Evolutionary conservation across 2,113 vertebrate species (phyloP).

Genomic region (Mustela lutreola): DNA sequence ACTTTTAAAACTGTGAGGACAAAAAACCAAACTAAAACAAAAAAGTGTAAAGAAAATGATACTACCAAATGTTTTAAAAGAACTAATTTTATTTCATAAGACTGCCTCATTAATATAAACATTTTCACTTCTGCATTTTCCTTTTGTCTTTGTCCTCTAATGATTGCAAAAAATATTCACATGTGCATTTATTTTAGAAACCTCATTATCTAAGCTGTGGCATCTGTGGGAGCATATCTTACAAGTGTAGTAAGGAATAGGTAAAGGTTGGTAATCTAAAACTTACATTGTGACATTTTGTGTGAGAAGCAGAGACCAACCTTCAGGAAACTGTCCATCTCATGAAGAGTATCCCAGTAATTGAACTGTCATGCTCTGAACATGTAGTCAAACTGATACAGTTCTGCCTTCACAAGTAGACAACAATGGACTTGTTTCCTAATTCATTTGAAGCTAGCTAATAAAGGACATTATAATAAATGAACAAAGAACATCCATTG

Average conservation of each 20-base stretch:
- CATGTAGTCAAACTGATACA: not conserved
- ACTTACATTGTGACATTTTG: not conserved
- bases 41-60: not conserved
- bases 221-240: not conserved
- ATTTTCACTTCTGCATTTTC: slow-evolving; percentile 1
- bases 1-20: not conserved
- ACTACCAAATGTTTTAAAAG: not conserved
- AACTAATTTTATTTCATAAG: not conserved
- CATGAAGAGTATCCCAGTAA: not conserved
- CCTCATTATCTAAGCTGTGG: not conserved
- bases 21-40: not conserved
- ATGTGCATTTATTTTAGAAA: not conserved
- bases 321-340: not conserved
- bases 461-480: not conserved
- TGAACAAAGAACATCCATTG: not conserved
- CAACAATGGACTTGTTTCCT: not conserved
- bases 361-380: not conserved
- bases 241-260: not conserved
- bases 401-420: not conserved
- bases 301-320: not conserved
- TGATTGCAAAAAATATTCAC: not conserved
- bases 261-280: not conserved
- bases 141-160: not conserved
- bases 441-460: not conserved
- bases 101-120: not conserved